Conservation (phyloP, 2,888 invertebrate species). For the Acanthosepion esculentum region DNA sequence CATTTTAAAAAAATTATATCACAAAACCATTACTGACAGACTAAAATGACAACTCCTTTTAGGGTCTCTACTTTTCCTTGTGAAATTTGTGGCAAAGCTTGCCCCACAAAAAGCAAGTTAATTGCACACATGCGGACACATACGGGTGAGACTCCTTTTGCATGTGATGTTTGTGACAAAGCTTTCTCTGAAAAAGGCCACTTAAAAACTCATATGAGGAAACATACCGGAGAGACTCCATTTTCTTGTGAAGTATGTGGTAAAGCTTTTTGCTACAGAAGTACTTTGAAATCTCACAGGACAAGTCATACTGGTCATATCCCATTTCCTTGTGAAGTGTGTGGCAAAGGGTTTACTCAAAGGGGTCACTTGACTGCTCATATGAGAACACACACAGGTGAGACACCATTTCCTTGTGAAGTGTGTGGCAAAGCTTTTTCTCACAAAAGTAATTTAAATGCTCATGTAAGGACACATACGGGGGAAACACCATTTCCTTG, state of each 20-base stretch:
- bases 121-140: not conserved
- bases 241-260: conserved; percentile 24
- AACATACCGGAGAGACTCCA: not conserved
- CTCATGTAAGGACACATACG: not conserved
- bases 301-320: not conserved
- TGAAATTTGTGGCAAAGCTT: conserved; percentile 35
- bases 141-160: not conserved
- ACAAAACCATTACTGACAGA: no score
- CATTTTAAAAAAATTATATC: no score
- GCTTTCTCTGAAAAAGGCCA: not conserved
- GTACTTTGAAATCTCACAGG: not conserved
- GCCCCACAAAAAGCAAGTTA: not conserved
- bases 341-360: conserved; percentile 25
- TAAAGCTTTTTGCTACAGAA: not conserved
- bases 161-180: conserved; percentile 16
- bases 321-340: not conserved
- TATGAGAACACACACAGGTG: conserved; percentile 33
- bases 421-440: conserved; percentile 33
- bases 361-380: not conserved
- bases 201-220: not conserved
- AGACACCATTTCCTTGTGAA: conserved; percentile 9
- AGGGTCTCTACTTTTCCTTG: not conserved
- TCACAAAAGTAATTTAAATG: not conserved
- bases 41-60: no score
- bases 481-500: conserved; percentile 5